Evolutionary conservation across 2,113 vertebrate species (phyloP), one percentile per base, ranked within the genome.

Genomic region (Anolis sagrei): DNA sequence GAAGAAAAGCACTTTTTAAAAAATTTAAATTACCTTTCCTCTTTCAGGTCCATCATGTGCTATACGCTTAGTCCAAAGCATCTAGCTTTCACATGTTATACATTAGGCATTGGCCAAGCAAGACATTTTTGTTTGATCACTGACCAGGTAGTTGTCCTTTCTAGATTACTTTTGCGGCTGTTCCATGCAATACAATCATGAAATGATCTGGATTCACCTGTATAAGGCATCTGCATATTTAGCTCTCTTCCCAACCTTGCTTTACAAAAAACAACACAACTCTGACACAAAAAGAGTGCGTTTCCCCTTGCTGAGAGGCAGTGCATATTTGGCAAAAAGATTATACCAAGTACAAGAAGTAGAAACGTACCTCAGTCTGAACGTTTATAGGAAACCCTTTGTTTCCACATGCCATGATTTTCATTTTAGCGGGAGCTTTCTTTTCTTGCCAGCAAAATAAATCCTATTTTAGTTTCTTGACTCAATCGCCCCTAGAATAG

Each of bases 381-480:
- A 79, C 11, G 13, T 36, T 81, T 70, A 34, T 78, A 75, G 64
- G 27, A 27, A 70, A 48, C 19, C 29, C 79, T 69, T 80, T 70
- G 69, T 75, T 75, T 81, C 29, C 73, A 66, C 5, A 32, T 49
- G 39, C 78, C 39, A 80, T 11, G 2, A 75, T 80, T 74, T 86
- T 74, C 29, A 75, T 75, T 80, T 80, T 48, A 64, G 25, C 58
- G 66, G 70, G n/a, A 49, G 58, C 54, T 86, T 86, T 36, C 70
- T 81, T 86, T 81, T 64, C 70, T 86, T 86, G 78, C 72, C 78
- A 86, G 58, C 39, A 54, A 80, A 79, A 2, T 64, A 80, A 80
- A 48, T 44, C 69, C n/a, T 74, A 80, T 64, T 86, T 74, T 80
- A 51, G 44, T 80, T 14, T 49, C 27, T 80, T 49, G 39, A 66